Percentiles rank a stretch among this genome's conserved stretches.
Evolutionary conservation across 1,140 invertebrate species (phyloP).

Genomic region (Samia ricini): DNA sequence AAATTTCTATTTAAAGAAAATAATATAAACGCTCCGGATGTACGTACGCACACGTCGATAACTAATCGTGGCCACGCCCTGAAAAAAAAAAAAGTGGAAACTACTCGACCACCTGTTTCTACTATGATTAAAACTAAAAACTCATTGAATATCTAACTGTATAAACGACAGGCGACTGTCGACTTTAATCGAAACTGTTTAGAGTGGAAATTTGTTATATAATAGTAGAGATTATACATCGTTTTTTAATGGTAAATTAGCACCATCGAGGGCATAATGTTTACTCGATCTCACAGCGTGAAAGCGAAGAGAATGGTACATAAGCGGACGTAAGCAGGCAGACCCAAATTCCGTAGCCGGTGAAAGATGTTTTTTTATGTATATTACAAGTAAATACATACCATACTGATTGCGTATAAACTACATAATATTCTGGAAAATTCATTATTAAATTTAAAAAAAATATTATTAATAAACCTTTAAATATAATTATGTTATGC

Average conservation of each 20-base stretch:
- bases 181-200: neutral
- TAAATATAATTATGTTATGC: too few relatives aligned
- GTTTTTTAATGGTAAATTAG: conserved; percentile 12
- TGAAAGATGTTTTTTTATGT: conserved; percentile 44
- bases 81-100: conserved; percentile 27
- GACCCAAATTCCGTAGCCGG: conserved; percentile 47
- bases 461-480: too few relatives aligned
- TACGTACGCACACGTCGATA: conserved; percentile 5
- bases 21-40: neutral
- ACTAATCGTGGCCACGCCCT: conserved; percentile 24
- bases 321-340: conserved; percentile 23
- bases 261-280: conserved; percentile 39
- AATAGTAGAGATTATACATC: conserved; percentile 12
- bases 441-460: too few relatives aligned
- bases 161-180: neutral
- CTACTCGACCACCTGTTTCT: conserved; percentile 28
- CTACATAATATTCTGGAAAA: neutral
- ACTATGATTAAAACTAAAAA: neutral
- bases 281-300: conserved; percentile 39
- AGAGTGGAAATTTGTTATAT: conserved; percentile 9
- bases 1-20: neutral
- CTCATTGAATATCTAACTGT: neutral
- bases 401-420: conserved; percentile 17
- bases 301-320: conserved; percentile 56
- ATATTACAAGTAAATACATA: conserved; percentile 2